Percentiles rank a stretch among this genome's conserved stretches.
These are phyloP conservation scores for Listronotus bonariensis DNA, from an alignment of 1,140 invertebrate genomes.

Conservation along the genomic window DNA sequence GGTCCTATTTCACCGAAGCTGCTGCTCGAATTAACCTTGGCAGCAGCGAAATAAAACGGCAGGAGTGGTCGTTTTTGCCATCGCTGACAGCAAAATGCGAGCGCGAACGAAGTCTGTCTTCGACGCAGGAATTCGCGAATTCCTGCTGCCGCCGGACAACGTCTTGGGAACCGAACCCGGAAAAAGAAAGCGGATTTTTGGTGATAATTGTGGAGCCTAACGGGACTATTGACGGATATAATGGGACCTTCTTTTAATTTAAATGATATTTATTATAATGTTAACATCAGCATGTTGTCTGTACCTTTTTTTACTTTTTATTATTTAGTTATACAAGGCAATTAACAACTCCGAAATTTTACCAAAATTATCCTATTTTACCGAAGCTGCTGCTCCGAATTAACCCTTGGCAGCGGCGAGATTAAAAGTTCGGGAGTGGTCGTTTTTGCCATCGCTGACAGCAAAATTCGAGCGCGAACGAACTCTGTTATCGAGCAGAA, in stretches of 20 bases:
- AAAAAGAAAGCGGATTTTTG: background rate
- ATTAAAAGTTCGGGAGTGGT: constrained; percentile 44
- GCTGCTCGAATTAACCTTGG: constrained; percentile 51
- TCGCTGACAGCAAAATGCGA: constrained; percentile 52
- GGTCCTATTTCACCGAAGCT: constrained; percentile 11
- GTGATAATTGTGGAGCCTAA: background rate
- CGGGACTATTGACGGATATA: no score
- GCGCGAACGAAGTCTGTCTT: constrained; percentile 23
- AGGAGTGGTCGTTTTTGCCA: constrained; percentile 23
- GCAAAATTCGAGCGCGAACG: constrained; percentile 48
- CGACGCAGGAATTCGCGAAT: constrained; percentile 21
- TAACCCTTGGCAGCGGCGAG: constrained; percentile 49
- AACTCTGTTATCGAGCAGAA: constrained; percentile 14
- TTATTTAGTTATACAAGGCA: no score
- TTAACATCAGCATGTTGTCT: no score
- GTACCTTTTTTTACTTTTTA: no score
- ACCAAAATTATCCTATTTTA: constrained; percentile 7
- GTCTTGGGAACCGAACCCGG: constrained; percentile 2
- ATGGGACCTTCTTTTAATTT: no score
- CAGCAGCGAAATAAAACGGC: constrained; percentile 50
- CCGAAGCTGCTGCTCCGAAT: constrained; percentile 44
- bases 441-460: constrained; percentile 43
- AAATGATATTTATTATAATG: no score
- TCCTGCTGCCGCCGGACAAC: background rate
- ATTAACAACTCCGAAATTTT: no score